Base-by-base conservation (phyloP, 2,797 vertebrate genomes). In the Eutrigla gurnardus region DNA sequence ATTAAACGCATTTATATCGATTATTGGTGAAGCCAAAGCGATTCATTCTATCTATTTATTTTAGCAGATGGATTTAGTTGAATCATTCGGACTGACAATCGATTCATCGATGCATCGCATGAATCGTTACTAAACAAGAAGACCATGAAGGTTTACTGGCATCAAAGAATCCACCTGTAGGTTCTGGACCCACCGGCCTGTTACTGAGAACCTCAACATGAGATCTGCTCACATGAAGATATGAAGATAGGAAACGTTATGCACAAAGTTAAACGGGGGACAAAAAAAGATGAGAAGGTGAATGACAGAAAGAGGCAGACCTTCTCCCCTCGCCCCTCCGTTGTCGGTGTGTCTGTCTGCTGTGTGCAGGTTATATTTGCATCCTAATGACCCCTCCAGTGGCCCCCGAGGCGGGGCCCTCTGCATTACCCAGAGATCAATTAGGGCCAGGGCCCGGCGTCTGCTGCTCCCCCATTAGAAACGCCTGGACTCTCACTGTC, bases 371-470 rank as follows among this genome's bases (percentile, higher is more conserved):
- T 78, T 91, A 90, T 91, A 95, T 95, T 94, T 95, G 94, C 93
- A 95, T 94, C 89, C 93, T 94, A 95, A 94, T 93, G 92, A 94
- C 91, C 91, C 90, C 89, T 91, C 89, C 88, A 89, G 84, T 89
- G 92, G 91, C 91, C 92, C 94, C 92, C 52, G 86, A 93, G 93
- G 91, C 90, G 74, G 86, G 88, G 90, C 91, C 92, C 91, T 91
- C 82, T 88, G 89, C 92, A 89, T 89, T 92, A 91, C 93, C 94
- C 90, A 90, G 93, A 95, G 94, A 95, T 95, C 94, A 95, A 95
- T 95, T 95, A 95, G 90, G 92, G 88, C 89, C 91, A 85, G 59
- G 87, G 76, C 78, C 79, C 39, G 25, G 71, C 45, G 77, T 91
- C 89, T 88, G 74, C 89, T 86, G 78, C 80, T 77, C 85, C 89